Evolutionary conservation across 2,113 vertebrate genomes (phyloP), one percentile per base, ranked within the genome.

Genomic region (Austrofundulus limnaeus): DNA sequence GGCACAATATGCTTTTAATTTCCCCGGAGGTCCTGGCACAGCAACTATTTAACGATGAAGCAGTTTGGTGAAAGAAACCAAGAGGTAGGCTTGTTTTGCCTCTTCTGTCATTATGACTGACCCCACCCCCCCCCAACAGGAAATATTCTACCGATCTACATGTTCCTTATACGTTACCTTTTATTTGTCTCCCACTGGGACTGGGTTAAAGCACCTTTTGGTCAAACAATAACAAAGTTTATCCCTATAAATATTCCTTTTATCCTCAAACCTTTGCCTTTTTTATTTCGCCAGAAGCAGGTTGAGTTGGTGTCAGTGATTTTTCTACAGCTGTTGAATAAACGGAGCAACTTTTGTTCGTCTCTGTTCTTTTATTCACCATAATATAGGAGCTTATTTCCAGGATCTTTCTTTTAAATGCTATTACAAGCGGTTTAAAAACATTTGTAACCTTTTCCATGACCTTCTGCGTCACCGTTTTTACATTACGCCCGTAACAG

Each of bases 1-100:
- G 85, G 79, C 66, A 91, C 91, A 91, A 90, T 90, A 89, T 91
- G 85, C 85, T 90, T 90, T 91, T 93, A 92, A 93, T 93, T 93
- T 93, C 91, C 91, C 91, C 43, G 34, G 86, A 83, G 91, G 64
- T 84, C 76, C 65, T 73, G 53, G 81, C 79, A 70, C 81, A 84
- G 85, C 84, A 89, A 90, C 80, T 89, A 85, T 89, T 89, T 91
- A 85, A 87, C 77, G 62, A 85, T 51, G 66, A 76, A 72, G 77
- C 49, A 67, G 80, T 77, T 85, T 75, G 61, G 61, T 77, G 72
- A 86, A 85, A 82, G 80, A 80, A 88, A 88, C 62, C 75, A 72
- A 87, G 84, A 80, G 82, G 77, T 85, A 61, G 78, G 73, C 82
- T 78, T 80, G 74, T 74, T 75, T 68, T 72, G 70, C 68, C 70